Evolutionary conservation across 2,113 vertebrate genomes (phyloP).

Genomic region (Oostethus manadensis): DNA sequence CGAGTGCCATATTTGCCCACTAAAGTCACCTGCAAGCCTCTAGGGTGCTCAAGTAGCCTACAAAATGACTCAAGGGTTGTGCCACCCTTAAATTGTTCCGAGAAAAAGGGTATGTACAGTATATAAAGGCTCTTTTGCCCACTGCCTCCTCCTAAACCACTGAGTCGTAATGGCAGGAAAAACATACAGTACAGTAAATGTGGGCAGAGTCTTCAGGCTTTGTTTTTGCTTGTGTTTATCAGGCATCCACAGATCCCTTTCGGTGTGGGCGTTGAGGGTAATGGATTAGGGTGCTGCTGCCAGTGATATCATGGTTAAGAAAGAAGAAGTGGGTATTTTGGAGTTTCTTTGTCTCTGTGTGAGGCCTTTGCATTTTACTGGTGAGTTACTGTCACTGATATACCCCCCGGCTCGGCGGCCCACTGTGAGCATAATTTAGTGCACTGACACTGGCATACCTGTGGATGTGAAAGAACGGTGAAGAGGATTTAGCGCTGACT

Average conservation of each 20-base stretch:
- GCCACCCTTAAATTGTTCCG: conserved; percentile 25
- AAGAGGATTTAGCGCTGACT: conserved; percentile 33
- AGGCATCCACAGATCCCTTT: conserved; percentile 63
- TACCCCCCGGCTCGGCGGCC: conserved; percentile 45
- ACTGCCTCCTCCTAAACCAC: conserved; percentile 27
- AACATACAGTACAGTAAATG: conserved; percentile 56
- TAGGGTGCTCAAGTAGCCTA: conserved; percentile 15
- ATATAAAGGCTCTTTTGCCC: conserved; percentile 28
- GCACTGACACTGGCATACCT: conserved; percentile 41
- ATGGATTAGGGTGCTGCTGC: conserved; percentile 67
- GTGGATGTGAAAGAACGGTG: conserved; percentile 30
- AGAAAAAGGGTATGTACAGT: conserved; percentile 26
- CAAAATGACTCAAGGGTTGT: conserved; percentile 34
- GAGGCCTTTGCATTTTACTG: conserved; percentile 45
- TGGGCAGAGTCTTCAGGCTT: conserved; percentile 61
- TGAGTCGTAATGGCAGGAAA: conserved; percentile 37
- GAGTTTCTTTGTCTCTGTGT: conserved; percentile 56
- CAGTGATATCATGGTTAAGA: conserved; percentile 57
- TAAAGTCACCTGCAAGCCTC: conserved; percentile 11
- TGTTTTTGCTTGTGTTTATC: conserved; percentile 69
- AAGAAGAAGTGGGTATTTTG: conserved; percentile 57
- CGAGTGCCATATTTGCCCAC: conserved; percentile 3
- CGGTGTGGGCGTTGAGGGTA: conserved; percentile 65
- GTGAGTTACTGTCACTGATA: conserved; percentile 45
- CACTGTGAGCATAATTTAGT: conserved; percentile 45